These are phyloP conservation scores for Gymnothorax reevesii DNA, from an alignment of 2,797 vertebrate genomes.

Conservation along the genomic window DNA sequence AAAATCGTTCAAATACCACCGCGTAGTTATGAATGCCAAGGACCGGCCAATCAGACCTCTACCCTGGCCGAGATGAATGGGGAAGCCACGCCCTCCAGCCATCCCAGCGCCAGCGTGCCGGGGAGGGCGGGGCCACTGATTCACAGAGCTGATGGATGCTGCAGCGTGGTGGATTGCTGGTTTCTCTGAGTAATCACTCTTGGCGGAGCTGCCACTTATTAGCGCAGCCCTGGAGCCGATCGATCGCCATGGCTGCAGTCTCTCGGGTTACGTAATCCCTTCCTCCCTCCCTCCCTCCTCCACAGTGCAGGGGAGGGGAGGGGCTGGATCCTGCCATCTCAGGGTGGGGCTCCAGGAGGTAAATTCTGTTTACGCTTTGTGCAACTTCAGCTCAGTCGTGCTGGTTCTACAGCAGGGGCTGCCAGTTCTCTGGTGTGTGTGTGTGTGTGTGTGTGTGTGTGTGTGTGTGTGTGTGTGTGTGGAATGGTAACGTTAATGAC, in stretches of 20 bases:
- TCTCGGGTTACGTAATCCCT: background rate
- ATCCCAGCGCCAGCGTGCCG: background rate
- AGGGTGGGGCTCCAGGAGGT: background rate
- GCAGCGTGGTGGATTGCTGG: background rate
- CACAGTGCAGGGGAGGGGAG: background rate
- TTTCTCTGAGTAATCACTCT: background rate
- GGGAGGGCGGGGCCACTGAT: too few relatives aligned
- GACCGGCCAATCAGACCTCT: background rate
- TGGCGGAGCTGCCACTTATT: background rate
- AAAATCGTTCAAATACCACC: background rate
- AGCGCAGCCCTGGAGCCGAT: background rate
- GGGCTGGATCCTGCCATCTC: background rate
- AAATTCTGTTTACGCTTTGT: background rate
- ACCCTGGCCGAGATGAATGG: background rate
- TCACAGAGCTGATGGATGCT: background rate
- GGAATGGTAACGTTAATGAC: background rate
- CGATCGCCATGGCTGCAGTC: constrained; percentile 12
- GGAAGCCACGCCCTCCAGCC: background rate
- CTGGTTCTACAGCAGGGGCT: background rate
- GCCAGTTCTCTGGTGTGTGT: background rate
- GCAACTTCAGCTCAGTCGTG: background rate
- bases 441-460: background rate
- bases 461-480: background rate
- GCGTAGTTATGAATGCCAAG: background rate
- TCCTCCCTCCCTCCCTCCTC: background rate